These are phyloP conservation scores for Tiaroga cobitis DNA, from an alignment of 2,797 vertebrate species.

Conservation along the genomic window DNA sequence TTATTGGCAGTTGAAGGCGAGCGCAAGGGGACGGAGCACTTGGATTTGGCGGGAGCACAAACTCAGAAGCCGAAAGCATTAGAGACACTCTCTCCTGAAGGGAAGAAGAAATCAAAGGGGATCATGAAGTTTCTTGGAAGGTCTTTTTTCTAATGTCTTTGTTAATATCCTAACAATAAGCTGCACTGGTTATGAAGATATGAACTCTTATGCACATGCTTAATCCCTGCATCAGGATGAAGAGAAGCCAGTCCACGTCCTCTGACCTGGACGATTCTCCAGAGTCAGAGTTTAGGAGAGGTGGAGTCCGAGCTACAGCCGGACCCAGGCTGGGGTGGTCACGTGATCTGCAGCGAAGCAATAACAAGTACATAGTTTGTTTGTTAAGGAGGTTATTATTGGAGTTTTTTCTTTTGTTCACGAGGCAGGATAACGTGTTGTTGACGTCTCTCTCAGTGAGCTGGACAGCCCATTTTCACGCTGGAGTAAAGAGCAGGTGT, in stretches of 20 bases:
- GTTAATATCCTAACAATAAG: background rate
- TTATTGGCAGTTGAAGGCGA: constrained; percentile 83
- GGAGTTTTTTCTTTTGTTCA: background rate
- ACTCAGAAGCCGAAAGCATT: constrained; percentile 69
- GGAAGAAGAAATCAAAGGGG: constrained; percentile 92
- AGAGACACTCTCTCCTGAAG: constrained; percentile 77
- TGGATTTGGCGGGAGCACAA: constrained; percentile 85
- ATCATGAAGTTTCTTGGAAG: constrained; percentile 93
- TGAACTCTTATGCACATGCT: background rate
- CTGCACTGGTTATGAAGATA: background rate
- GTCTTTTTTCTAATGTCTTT: constrained; percentile 65
- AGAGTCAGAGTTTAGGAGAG: constrained; percentile 90
- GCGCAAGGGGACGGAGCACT: constrained; percentile 85
- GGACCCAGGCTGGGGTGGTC: constrained; percentile 96
- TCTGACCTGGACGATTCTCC: constrained; percentile 88
- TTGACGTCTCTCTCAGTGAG: constrained; percentile 71
- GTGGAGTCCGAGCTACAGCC: constrained; percentile 91
- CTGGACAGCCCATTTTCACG: constrained; percentile 87
- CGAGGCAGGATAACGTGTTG: background rate
- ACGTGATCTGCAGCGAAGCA: constrained; percentile 82
- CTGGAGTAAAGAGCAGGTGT: constrained; percentile 93
- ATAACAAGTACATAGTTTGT: constrained; percentile 62
- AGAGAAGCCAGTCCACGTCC: constrained; percentile 93
- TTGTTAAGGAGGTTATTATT: background rate
- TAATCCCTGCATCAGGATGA: constrained; percentile 77